Evolutionary conservation across 2,797 vertebrate species (phyloP).

Genomic region (Rhinogobio ventralis): DNA sequence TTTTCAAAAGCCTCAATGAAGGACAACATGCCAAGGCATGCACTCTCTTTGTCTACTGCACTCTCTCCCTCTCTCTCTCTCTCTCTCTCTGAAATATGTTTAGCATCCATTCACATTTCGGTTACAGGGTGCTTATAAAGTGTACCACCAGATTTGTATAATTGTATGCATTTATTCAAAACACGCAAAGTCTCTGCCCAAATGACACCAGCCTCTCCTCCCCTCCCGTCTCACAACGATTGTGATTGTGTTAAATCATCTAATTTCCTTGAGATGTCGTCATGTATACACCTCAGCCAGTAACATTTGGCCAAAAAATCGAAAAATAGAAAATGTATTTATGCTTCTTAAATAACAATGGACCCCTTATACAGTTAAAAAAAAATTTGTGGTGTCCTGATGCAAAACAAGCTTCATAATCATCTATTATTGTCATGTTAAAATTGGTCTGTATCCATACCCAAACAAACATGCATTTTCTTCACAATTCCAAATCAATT

Average conservation of each 20-base stretch:
- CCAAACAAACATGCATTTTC: constrained; percentile 1
- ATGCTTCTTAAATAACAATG: background rate
- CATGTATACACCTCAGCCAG: constrained; percentile 50
- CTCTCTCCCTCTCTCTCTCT: background rate
- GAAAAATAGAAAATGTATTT: background rate
- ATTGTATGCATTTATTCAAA: constrained; percentile 39
- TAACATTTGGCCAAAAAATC: constrained; percentile 38
- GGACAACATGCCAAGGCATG: constrained; percentile 60
- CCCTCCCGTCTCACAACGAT: constrained; percentile 32
- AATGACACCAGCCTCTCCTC: constrained; percentile 24
- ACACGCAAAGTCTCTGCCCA: constrained; percentile 7
- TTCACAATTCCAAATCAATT: constrained; percentile 4
- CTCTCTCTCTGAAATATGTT: constrained; percentile 13
- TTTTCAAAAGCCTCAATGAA: constrained; percentile 27
- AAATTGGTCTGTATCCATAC: background rate
- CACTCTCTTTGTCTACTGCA: constrained; percentile 40
- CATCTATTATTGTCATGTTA: background rate
- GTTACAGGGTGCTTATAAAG: background rate
- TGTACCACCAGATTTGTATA: constrained; percentile 13
- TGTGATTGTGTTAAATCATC: constrained; percentile 58
- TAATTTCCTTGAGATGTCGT: constrained; percentile 59
- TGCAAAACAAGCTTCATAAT: background rate
- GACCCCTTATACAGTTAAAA: background rate
- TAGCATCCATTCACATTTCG: constrained; percentile 21
- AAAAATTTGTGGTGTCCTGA: background rate